Evolutionary conservation across 2,888 invertebrate genomes (phyloP).

Genomic region (Zootermopsis nevadensis): DNA sequence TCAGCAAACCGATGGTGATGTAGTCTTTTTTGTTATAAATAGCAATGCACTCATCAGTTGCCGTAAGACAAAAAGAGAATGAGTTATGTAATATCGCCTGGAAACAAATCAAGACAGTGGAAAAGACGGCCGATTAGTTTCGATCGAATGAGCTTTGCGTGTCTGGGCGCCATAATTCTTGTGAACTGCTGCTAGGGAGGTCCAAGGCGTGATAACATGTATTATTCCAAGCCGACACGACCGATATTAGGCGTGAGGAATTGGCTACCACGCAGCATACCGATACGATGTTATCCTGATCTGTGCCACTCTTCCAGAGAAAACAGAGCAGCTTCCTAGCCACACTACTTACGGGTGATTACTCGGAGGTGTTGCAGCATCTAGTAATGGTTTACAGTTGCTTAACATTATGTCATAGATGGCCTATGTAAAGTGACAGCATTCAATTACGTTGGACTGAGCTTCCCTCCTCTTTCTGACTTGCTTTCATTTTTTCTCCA

Average conservation of each 20-base stretch:
- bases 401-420: too few species aligned
- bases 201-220: slow-evolving; percentile 38
- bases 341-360: background rate
- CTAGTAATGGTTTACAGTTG: background rate
- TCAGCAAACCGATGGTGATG: background rate
- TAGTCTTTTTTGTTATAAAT: slow-evolving; percentile 30
- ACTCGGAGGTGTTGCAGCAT: too few species aligned
- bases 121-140: slow-evolving; percentile 39
- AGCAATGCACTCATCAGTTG: slow-evolving; percentile 40
- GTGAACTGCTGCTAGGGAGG: slow-evolving; percentile 36
- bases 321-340: background rate
- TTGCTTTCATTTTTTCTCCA: too few species aligned
- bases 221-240: background rate
- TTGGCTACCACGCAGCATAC: slow-evolving; percentile 40
- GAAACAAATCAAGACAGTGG: slow-evolving; percentile 7
- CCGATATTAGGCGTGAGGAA: slow-evolving; percentile 44
- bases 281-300: slow-evolving; percentile 40
- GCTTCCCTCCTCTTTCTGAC: too few species aligned
- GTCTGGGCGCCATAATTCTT: slow-evolving; percentile 46
- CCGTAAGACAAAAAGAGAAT: too few species aligned
- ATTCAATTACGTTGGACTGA: too few species aligned
- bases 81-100: background rate
- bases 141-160: slow-evolving; percentile 46
- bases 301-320: background rate
- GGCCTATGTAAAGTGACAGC: too few species aligned